phyloP scores from a whole-genome alignment of 2,113 vertebrate species.

The Monopterus albus region DNA sequence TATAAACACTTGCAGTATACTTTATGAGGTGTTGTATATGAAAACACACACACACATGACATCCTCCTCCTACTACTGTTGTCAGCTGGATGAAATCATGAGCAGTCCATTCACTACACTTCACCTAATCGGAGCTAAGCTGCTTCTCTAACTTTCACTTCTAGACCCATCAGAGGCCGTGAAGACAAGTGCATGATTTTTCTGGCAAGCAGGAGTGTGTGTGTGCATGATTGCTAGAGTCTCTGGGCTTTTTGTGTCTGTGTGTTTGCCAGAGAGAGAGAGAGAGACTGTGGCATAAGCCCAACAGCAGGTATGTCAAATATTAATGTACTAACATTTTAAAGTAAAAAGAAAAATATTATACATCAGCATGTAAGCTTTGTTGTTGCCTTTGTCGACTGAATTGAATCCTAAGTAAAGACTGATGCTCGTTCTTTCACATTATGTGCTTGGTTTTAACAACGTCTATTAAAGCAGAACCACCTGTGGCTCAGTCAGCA shows the following conservation, averaged over 20 bases:
- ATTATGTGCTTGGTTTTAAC: background rate
- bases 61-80: conserved; percentile 47
- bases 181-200: conserved; percentile 20
- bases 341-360: too few relatives aligned
- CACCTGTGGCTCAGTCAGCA: conserved; percentile 27
- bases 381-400: too few relatives aligned
- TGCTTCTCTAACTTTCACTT: conserved; percentile 46
- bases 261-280: conserved; percentile 5
- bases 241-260: background rate
- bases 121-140: conserved; percentile 51
- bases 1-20: too few relatives aligned
- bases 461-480: conserved; percentile 4
- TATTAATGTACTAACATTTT: too few relatives aligned
- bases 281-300: conserved; percentile 16
- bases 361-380: too few relatives aligned
- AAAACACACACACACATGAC: background rate
- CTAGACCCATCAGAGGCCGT: conserved; percentile 26
- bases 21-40: background rate
- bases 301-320: conserved; percentile 45
- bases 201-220: conserved; percentile 14
- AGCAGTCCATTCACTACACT: conserved; percentile 46
- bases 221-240: background rate
- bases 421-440: too few relatives aligned
- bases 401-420: too few relatives aligned
- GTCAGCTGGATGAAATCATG: conserved; percentile 52